phyloP scores from a whole-genome alignment of 2,888 invertebrate species.

The Flexamia atlantica region DNA sequence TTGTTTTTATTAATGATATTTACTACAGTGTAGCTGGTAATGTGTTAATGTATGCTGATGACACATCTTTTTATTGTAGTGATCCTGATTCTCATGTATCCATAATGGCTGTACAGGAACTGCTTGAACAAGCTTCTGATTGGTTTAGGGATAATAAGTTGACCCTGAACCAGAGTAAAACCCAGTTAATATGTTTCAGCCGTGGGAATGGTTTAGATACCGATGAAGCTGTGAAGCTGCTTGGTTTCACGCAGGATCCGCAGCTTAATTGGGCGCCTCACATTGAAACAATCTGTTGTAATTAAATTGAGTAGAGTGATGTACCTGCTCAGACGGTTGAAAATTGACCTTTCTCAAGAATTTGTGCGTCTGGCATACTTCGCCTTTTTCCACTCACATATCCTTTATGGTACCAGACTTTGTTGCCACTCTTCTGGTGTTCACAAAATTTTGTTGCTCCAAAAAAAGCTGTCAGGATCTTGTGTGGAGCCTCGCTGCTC shows the following conservation, averaged over 20 bases:
- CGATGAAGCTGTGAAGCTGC: background rate
- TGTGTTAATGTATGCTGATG: background rate
- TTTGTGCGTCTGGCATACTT: no score
- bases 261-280: background rate
- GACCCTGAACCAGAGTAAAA: background rate
- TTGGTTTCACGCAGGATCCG: background rate
- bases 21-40: constrained; percentile 5
- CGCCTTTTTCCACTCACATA: no score
- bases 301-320: no score
- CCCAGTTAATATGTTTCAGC: background rate
- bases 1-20: background rate
- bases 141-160: background rate
- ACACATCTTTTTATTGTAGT: background rate
- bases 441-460: no score
- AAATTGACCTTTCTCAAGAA: no score
- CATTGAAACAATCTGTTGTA: no score
- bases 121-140: background rate
- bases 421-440: no score
- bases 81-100: background rate
- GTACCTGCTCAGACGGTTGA: no score
- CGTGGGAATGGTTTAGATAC: background rate
- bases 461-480: no score
- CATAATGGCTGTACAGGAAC: background rate
- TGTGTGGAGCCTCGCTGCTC: no score
- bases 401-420: no score